These are phyloP conservation scores for Semaprochilodus insignis DNA, from an alignment of 2,797 vertebrate genomes.

Conservation along the genomic window DNA sequence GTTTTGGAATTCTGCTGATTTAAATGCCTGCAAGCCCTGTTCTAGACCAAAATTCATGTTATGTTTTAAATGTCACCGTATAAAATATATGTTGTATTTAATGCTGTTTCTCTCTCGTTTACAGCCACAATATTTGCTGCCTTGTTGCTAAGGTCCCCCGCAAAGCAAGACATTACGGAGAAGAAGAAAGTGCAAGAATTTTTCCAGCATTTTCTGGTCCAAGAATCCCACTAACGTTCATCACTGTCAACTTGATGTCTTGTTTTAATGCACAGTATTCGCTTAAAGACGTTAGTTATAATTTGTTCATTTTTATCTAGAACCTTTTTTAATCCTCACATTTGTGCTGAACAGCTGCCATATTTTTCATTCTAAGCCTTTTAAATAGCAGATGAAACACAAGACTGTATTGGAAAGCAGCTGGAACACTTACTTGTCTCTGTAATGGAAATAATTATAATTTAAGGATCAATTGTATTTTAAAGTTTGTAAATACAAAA, in stretches of 20 bases:
- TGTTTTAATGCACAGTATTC: conserved; percentile 72
- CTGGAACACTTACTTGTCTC: conserved; percentile 53
- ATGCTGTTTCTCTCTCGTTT: conserved; percentile 4
- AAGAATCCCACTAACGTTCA: conserved; percentile 63
- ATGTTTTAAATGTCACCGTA: neutral
- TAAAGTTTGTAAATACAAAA: conserved; percentile 71
- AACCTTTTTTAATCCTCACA: conserved; percentile 62
- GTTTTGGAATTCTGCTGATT: too few species aligned
- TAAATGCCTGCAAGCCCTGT: too few species aligned
- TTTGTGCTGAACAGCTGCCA: conserved; percentile 57
- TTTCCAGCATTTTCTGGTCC: conserved; percentile 86
- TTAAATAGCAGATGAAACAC: conserved; percentile 54
- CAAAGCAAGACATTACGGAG: conserved; percentile 79
- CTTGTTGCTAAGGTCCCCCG: conserved; percentile 84
- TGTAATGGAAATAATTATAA: conserved; percentile 39
- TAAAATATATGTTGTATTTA: too few species aligned
- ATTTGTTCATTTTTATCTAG: conserved; percentile 51
- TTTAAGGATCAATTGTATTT: conserved; percentile 62
- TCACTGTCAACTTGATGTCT: conserved; percentile 56
- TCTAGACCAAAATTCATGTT: neutral
- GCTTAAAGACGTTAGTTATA: conserved; percentile 65
- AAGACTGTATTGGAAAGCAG: conserved; percentile 62
- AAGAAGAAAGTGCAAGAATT: conserved; percentile 94
- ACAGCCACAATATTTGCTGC: conserved; percentile 90
- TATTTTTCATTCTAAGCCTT: conserved; percentile 41